Conservation (phyloP, 2,888 invertebrate species). For the Hemithea aestivaria region DNA sequence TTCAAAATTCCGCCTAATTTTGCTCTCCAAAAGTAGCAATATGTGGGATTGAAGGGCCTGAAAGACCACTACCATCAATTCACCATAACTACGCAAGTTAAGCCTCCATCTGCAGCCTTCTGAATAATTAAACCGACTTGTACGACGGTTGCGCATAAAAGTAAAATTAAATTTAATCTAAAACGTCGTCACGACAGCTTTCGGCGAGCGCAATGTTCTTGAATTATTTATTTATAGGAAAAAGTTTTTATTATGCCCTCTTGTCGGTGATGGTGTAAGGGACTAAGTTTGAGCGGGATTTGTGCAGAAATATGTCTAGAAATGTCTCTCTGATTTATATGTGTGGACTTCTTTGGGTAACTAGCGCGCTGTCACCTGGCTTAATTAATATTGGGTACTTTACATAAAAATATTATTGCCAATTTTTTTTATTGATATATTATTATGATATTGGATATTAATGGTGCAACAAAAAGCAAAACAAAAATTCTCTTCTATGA, state of each 20-base stretch:
- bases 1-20: neutral
- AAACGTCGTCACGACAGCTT: conserved; percentile 32
- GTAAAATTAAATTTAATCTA: conserved; percentile 38
- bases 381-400: too few species aligned
- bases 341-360: too few species aligned
- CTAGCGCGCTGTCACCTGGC: too few species aligned
- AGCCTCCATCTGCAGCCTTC: neutral
- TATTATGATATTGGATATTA: too few species aligned
- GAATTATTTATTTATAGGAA: conserved; percentile 49
- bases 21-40: neutral
- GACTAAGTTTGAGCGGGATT: conserved; percentile 8
- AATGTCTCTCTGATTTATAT: too few species aligned
- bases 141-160: conserved; percentile 22
- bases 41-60: too few species aligned
- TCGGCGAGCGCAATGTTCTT: conserved; percentile 34
- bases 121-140: conserved; percentile 31
- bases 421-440: too few species aligned
- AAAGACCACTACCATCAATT: conserved; percentile 10
- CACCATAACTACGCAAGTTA: conserved; percentile 5
- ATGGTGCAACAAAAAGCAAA: too few species aligned
- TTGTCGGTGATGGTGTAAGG: conserved; percentile 14
- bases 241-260: conserved; percentile 47
- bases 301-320: neutral
- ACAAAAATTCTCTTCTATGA: too few species aligned
- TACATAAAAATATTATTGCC: too few species aligned